Conservation (phyloP, 2,888 invertebrate genomes). For the Drosophila phalerata region DNA sequence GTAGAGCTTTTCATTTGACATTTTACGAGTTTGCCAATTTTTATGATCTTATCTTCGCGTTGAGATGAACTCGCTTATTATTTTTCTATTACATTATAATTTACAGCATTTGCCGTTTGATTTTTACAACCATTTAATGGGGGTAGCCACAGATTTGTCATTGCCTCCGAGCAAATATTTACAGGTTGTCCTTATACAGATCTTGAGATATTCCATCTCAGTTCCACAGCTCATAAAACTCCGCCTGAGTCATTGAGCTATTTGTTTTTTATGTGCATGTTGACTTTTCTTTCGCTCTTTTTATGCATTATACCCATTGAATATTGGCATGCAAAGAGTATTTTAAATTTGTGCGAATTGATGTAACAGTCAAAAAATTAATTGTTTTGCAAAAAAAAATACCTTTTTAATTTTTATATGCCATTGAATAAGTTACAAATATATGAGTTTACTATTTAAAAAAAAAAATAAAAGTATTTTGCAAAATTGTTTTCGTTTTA, state of each 20-base stretch:
- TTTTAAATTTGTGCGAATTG: neutral
- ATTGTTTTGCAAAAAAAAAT: too few species aligned
- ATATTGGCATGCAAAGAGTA: neutral
- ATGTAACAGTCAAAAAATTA: neutral
- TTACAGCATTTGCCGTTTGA: conserved; percentile 68
- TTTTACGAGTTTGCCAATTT: conserved; percentile 65
- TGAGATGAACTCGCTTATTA: conserved; percentile 69
- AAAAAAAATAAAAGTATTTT: too few species aligned
- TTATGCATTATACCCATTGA: neutral
- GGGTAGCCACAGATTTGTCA: conserved; percentile 68
- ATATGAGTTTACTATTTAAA: too few species aligned
- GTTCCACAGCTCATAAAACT: conserved; percentile 58
- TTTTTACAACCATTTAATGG: conserved; percentile 65
- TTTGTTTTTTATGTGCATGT: conserved; percentile 62
- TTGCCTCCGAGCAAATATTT: conserved; percentile 30
- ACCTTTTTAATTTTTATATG: too few species aligned
- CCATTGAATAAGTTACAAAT: too few species aligned
- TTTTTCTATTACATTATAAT: conserved; percentile 76
- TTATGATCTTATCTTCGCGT: conserved; percentile 57
- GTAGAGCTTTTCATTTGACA: conserved; percentile 50
- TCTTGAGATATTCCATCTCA: conserved; percentile 30
- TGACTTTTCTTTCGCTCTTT: neutral
- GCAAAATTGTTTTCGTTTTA: too few species aligned
- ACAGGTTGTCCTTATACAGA: conserved; percentile 31
- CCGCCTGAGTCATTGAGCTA: conserved; percentile 65